Evolutionary conservation across 2,797 vertebrate genomes (phyloP).

Genomic region (Ibycter americanus): DNA sequence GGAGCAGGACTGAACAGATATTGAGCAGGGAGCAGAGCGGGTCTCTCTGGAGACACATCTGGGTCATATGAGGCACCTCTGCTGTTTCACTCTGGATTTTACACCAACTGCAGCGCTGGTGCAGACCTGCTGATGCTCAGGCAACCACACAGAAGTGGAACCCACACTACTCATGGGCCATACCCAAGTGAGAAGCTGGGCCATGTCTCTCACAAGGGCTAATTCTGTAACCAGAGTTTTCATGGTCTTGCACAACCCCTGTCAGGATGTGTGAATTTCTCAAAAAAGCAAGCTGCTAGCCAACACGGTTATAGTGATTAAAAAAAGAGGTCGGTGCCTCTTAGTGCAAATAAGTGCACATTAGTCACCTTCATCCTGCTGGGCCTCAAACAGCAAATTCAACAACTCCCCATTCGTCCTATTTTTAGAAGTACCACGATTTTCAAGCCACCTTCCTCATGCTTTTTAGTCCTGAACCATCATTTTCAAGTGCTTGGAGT

Average conservation of each 20-base stretch:
- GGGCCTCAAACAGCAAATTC: not conserved
- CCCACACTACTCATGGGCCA: accelerated
- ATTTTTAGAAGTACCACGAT: not conserved
- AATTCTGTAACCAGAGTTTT: not conserved
- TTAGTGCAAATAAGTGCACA: not conserved
- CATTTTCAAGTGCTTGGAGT: not conserved
- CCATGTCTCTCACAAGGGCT: not conserved
- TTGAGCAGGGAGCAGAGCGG: not conserved
- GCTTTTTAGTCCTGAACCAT: not conserved
- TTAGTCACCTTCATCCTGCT: not conserved
- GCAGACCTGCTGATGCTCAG: not conserved
- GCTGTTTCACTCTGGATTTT: not conserved
- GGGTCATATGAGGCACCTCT: not conserved
- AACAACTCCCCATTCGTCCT: not conserved
- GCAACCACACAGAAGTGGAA: not conserved
- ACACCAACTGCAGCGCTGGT: no score
- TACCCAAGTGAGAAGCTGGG: not conserved
- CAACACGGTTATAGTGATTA: not conserved
- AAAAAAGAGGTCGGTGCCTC: not conserved
- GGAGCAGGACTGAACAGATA: not conserved
- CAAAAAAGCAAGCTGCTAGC: not conserved
- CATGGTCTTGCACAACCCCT: not conserved
- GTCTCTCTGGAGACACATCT: not conserved
- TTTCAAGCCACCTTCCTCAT: not conserved
- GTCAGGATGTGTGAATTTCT: not conserved